Percentiles rank a stretch among this genome's conserved stretches.
Evolutionary conservation across 1,140 invertebrate species (phyloP).

Genomic region (Paramacrobiotus metropolitanus): DNA sequence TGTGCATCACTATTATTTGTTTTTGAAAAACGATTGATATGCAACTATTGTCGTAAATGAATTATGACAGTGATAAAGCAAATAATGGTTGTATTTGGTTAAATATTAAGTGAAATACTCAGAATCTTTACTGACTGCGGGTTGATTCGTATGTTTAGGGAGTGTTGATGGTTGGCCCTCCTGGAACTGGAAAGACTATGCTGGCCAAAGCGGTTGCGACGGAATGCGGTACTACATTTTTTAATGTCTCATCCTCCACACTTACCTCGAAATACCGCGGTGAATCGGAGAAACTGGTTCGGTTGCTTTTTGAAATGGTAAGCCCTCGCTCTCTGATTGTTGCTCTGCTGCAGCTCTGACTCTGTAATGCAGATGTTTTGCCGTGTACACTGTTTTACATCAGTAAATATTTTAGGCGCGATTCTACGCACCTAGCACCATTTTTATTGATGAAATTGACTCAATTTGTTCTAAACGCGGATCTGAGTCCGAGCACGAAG

Average conservation of each 20-base stretch:
- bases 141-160: too few relatives aligned
- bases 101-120: too few relatives aligned
- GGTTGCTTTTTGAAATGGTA: slow-evolving; percentile 93
- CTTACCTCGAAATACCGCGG: slow-evolving; percentile 93
- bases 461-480: slow-evolving; percentile 85
- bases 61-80: too few relatives aligned
- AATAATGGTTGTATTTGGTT: too few relatives aligned
- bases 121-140: too few relatives aligned
- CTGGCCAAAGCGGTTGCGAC: slow-evolving; percentile 96
- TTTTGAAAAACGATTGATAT: too few relatives aligned
- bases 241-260: slow-evolving; percentile 91
- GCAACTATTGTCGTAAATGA: too few relatives aligned
- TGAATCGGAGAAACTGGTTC: slow-evolving; percentile 92
- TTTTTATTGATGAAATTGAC: slow-evolving; percentile 99
- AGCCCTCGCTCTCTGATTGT: too few relatives aligned
- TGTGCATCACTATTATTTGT: too few relatives aligned
- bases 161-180: slow-evolving; percentile 87
- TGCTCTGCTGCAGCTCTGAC: too few relatives aligned
- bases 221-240: slow-evolving; percentile 96
- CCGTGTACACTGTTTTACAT: too few relatives aligned
- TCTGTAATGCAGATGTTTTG: too few relatives aligned
- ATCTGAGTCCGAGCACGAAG: slow-evolving; percentile 91
- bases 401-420: slow-evolving; percentile 54
- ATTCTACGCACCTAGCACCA: slow-evolving; percentile 95
- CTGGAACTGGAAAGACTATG: slow-evolving; percentile 97